These are phyloP conservation scores for Epistrophe eligans DNA, from an alignment of 2,888 invertebrate species.

Conservation along the genomic window DNA sequence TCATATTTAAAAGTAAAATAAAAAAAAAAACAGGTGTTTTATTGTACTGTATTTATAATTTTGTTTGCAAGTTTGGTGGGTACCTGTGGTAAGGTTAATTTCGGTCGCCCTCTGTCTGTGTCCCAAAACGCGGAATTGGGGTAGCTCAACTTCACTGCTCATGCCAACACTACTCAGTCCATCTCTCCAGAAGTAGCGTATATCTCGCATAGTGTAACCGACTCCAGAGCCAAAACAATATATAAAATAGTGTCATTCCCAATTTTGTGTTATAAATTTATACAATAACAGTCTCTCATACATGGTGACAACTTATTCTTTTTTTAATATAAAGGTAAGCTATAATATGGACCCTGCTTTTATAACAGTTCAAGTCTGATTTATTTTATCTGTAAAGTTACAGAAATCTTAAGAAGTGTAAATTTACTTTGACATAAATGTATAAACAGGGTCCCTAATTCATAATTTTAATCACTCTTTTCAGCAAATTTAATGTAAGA, in stretches of 20 bases:
- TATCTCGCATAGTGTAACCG: constrained; percentile 99
- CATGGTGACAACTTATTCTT: constrained; percentile 66
- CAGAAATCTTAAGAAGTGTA: background rate
- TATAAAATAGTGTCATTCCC: constrained; percentile 81
- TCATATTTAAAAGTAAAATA: constrained; percentile 45
- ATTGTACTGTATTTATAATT: constrained; percentile 77
- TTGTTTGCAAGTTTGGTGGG: constrained; percentile 83
- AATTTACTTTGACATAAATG: background rate
- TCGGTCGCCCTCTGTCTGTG: constrained; percentile 97
- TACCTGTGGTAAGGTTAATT: constrained; percentile 98
- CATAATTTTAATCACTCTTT: background rate
- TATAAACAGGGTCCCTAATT: constrained; percentile 18
- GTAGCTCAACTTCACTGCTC: constrained; percentile 97
- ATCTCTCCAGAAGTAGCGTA: constrained; percentile 98
- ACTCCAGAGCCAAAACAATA: constrained; percentile 85
- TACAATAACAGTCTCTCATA: constrained; percentile 73
- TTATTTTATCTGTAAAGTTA: background rate
- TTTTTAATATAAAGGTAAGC: constrained; percentile 19
- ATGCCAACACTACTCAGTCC: constrained; percentile 97
- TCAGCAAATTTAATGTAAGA: background rate
- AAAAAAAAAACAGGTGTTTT: constrained; percentile 64
- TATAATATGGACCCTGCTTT: constrained; percentile 26
- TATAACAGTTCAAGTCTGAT: background rate
- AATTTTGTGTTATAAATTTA: constrained; percentile 77
- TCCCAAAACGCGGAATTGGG: constrained; percentile 98